Evolutionary conservation across 2,113 vertebrate species (phyloP), one percentile per base, ranked within the genome.

Genomic region (Ailuropoda melanoleuca): DNA sequence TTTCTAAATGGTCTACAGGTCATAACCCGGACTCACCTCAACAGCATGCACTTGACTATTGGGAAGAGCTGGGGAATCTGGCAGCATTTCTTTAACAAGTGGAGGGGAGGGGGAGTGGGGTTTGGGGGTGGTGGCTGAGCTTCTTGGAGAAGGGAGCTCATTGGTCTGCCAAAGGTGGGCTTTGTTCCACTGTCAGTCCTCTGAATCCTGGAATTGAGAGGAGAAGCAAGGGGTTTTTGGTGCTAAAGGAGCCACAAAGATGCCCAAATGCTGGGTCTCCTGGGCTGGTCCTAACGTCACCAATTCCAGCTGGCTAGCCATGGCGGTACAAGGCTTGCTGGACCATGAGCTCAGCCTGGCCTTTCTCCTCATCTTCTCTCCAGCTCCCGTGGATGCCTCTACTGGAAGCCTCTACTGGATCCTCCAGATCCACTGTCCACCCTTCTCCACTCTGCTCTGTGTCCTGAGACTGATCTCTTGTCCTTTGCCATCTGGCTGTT

Each of bases 311-410:
- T 12, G 10, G 23, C 43, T 11, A n/a, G 26, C 50, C n/a, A n/a
- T 12, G 29, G 53, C 21, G 21, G 5, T 15, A 31, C 5, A 43
- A 12, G 21, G 34, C 34, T 43, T 23, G 4, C 31, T 0, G 3
- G 11, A 23, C 14, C 15, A 14, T 3, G 10, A 55, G 64, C 39
- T 75, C 34, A 24, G 34, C 21, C 8, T 37, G 48, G 77, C 29
- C 46, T 80, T 46, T 19, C 55, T 64, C 46, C 62, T 56, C 46
- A 64, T 21, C 66, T 80, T 84, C 46, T 2, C 29, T 34, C 46
- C 89, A 15, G 9, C 10, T 48, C 7, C 43, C 23, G 21, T 8
- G 13, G 17, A 23, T 48, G 62, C 58, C 48, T n/a, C 7, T 56
- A 15, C 81, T 50, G 26, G 87, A 68, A n/a, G 62, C 58, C 48